These are phyloP conservation scores for Sinohyriopsis cumingii DNA, from an alignment of 2,888 invertebrate species.

Conservation along the genomic window DNA sequence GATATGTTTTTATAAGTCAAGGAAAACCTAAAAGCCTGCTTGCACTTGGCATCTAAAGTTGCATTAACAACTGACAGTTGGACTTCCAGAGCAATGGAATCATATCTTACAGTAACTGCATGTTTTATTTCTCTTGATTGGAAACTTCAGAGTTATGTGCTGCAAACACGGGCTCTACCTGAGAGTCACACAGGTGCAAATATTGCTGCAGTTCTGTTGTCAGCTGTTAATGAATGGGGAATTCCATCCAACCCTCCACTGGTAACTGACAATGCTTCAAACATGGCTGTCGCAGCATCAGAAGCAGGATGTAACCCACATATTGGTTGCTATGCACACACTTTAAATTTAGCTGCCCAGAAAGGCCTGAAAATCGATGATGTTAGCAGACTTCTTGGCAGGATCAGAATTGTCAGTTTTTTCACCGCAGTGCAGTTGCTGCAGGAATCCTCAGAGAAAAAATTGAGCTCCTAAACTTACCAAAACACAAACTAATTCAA, in stretches of 20 bases:
- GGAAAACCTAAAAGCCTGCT: too few species aligned
- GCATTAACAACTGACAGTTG: too few species aligned
- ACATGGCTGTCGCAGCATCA: conserved; percentile 18
- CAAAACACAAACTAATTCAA: too few species aligned
- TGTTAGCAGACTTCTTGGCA: too few species aligned
- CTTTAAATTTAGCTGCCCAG: conserved; percentile 17
- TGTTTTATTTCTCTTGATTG: too few species aligned
- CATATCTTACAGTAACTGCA: too few species aligned
- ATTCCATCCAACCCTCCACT: conserved; percentile 6
- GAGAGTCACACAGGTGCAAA: conserved; percentile 23
- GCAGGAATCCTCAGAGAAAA: too few species aligned
- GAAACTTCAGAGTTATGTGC: conserved; percentile 16
- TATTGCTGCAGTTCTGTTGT: conserved; percentile 16
- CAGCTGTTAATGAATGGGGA: conserved; percentile 13
- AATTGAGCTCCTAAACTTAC: too few species aligned
- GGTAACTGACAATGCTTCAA: conserved; percentile 25
- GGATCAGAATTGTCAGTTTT: background rate
- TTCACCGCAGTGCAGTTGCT: too few species aligned
- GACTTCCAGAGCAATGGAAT: too few species aligned
- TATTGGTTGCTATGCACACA: conserved; percentile 26
- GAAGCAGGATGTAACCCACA: conserved; percentile 13
- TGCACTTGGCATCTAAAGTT: too few species aligned
- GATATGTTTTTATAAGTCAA: too few species aligned
- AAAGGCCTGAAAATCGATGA: conserved; percentile 4
- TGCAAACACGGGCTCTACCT: conserved; percentile 16